phyloP scores from a whole-genome alignment of 1,140 invertebrate species.

The Mercenaria mercenaria region DNA sequence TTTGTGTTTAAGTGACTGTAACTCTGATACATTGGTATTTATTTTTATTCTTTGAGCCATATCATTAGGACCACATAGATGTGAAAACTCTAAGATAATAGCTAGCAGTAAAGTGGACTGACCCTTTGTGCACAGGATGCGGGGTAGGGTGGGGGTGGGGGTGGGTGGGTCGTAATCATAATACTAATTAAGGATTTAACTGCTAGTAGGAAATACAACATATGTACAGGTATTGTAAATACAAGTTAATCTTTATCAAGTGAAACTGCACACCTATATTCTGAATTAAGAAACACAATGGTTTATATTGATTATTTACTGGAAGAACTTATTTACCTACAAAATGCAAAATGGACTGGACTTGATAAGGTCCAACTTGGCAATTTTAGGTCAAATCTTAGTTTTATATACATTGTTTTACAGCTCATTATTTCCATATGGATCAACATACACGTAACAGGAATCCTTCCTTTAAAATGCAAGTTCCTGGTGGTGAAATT shows the following conservation, averaged over 20 bases:
- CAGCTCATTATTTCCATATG: background rate
- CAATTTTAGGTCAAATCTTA: too few relatives aligned
- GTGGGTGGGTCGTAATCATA: background rate
- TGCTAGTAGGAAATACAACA: background rate
- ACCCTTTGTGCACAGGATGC: background rate
- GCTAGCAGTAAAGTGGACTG: background rate
- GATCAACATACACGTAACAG: too few relatives aligned
- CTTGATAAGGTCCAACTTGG: background rate
- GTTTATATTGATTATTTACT: too few relatives aligned
- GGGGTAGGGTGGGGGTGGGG: too few relatives aligned
- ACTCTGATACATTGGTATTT: background rate
- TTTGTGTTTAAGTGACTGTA: background rate
- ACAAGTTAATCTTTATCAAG: too few relatives aligned
- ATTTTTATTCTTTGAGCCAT: background rate
- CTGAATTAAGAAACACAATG: too few relatives aligned
- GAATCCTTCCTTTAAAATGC: constrained; percentile 10
- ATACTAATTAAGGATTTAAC: background rate
- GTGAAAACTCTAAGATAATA: background rate
- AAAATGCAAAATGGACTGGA: too few relatives aligned
- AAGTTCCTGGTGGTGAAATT: constrained; percentile 36
- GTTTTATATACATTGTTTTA: background rate
- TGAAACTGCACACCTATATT: too few relatives aligned
- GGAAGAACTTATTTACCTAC: too few relatives aligned
- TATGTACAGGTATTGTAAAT: background rate
- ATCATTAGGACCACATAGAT: background rate